Evolutionary conservation across 2,113 vertebrate genomes (phyloP).

Genomic region (Corythornis madagascariensis): DNA sequence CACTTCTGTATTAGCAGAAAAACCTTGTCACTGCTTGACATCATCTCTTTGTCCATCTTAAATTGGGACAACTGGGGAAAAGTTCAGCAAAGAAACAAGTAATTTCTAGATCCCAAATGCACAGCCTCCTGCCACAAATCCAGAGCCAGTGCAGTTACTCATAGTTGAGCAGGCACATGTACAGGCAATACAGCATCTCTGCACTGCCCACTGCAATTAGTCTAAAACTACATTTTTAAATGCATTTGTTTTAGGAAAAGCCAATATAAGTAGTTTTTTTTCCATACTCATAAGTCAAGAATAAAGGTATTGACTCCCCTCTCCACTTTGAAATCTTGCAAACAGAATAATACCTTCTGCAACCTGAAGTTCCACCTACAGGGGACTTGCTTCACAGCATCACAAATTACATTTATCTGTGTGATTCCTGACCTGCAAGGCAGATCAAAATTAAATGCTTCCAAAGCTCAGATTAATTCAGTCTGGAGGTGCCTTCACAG

Average conservation of each 20-base stretch:
- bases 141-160: not conserved
- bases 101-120: not conserved
- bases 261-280: not conserved
- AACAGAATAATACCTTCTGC: not conserved
- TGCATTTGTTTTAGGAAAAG: not conserved
- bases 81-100: not conserved
- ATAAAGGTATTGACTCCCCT: not conserved
- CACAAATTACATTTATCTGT: not conserved
- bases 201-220: not conserved
- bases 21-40: not conserved
- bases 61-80: not conserved
- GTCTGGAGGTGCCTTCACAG: not conserved
- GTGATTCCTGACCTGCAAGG: not conserved
- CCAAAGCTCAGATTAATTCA: not conserved
- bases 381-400: not conserved
- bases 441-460: constrained; percentile 12
- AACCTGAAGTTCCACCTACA: not conserved
- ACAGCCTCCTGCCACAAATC: not conserved
- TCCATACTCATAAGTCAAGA: not conserved
- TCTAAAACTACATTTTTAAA: not conserved
- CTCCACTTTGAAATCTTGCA: not conserved
- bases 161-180: rapidly evolving
- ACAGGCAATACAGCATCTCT: not conserved
- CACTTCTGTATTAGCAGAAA: not conserved
- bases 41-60: not conserved